These are phyloP conservation scores for Dinocampus coccinellae DNA, from an alignment of 2,888 invertebrate genomes.

Conservation along the genomic window DNA sequence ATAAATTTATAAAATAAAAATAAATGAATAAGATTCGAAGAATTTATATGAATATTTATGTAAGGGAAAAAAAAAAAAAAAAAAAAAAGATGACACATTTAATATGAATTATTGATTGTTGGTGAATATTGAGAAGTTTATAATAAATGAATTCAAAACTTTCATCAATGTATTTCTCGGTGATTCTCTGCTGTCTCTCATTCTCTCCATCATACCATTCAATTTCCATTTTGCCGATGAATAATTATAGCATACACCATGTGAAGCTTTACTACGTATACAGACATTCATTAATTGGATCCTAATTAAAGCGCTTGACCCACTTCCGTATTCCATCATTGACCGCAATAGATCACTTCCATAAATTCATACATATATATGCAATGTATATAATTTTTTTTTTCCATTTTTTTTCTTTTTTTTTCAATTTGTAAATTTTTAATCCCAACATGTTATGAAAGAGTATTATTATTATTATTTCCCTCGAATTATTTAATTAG, in stretches of 20 bases:
- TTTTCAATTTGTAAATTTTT: not conserved
- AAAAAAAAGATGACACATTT: slow-evolving; percentile 2
- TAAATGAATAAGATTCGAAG: no score
- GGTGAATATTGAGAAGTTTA: slow-evolving; percentile 17
- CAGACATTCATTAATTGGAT: slow-evolving; percentile 58
- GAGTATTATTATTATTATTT: not conserved
- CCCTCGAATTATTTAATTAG: not conserved
- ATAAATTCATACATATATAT: not conserved
- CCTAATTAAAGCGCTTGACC: slow-evolving; percentile 61
- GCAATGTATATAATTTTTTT: not conserved
- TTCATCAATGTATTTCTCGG: not conserved
- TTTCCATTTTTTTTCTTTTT: slow-evolving; percentile 1
- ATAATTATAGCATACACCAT: slow-evolving; percentile 45
- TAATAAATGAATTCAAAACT: slow-evolving; percentile 27
- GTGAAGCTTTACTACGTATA: slow-evolving; percentile 35
- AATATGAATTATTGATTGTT: slow-evolving; percentile 26
- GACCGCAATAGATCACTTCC: slow-evolving; percentile 29
- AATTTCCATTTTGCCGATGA: slow-evolving; percentile 47
- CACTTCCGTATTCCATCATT: slow-evolving; percentile 44
- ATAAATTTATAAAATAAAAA: no score
- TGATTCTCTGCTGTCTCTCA: not conserved
- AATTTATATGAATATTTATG: no score
- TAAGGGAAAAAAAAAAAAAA: no score
- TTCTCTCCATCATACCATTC: slow-evolving; percentile 16
- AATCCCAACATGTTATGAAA: not conserved